These are phyloP conservation scores for Oryzias melastigma DNA, from an alignment of 2,113 vertebrate species.

Conservation along the genomic window DNA sequence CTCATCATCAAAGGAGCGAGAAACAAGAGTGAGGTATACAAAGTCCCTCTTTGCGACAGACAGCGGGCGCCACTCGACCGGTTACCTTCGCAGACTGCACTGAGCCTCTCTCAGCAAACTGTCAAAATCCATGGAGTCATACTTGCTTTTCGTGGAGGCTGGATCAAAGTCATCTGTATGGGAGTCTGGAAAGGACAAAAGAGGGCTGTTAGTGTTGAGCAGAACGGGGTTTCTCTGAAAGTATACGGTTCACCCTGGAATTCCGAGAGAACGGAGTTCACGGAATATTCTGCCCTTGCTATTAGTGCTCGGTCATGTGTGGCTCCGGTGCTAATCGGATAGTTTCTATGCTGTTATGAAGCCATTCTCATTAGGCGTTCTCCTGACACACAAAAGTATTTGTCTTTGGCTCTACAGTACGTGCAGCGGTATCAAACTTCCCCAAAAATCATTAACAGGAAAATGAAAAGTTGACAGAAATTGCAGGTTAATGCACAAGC, in stretches of 20 bases:
- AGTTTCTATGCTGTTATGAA: background rate
- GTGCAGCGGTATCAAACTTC: background rate
- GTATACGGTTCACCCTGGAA: slow-evolving; percentile 5
- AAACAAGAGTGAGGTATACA: slow-evolving; percentile 76
- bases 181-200: slow-evolving; percentile 69
- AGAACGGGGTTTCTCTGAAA: slow-evolving; percentile 15
- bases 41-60: slow-evolving; percentile 69
- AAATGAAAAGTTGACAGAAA: slow-evolving; percentile 2
- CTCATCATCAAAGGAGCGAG: slow-evolving; percentile 77
- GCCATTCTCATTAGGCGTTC: background rate
- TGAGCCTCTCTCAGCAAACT: slow-evolving; percentile 98
- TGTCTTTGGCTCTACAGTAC: background rate
- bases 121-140: slow-evolving; percentile 99
- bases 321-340: slow-evolving; percentile 6
- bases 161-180: slow-evolving; percentile 99
- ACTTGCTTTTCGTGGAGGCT: slow-evolving; percentile 98
- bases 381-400: background rate
- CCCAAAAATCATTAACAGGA: background rate
- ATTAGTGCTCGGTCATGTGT: background rate
- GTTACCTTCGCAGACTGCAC: slow-evolving; percentile 97
- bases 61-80: slow-evolving; percentile 71
- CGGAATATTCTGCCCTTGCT: background rate
- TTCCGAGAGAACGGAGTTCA: slow-evolving; percentile 8
- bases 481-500: slow-evolving; percentile 4
- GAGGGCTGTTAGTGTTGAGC: slow-evolving; percentile 25